A percentile compares a stretch with the other conserved stretches of the same genome.
phyloP scores from a whole-genome alignment of 1,140 invertebrate species.

The Andricus grossulariae region DNA sequence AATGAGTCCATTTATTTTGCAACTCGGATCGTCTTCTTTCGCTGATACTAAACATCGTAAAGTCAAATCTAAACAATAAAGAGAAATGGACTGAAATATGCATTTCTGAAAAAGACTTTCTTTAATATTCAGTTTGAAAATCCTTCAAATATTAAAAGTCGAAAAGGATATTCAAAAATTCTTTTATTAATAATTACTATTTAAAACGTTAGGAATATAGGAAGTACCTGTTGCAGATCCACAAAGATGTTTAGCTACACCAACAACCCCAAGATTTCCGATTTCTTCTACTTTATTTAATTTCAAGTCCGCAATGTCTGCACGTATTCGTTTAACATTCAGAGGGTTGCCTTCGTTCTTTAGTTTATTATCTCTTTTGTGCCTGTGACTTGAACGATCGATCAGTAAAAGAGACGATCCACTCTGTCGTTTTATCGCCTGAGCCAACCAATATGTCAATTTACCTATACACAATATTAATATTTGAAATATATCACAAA shows the following conservation, averaged over 20 bases:
- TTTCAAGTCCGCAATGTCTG: constrained; percentile 84
- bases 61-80: constrained; percentile 79
- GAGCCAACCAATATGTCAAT: constrained; percentile 84
- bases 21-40: constrained; percentile 61
- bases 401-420: constrained; percentile 81
- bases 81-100: not conserved
- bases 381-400: constrained; percentile 86
- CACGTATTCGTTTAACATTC: constrained; percentile 79
- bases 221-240: constrained; percentile 85
- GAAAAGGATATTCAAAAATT: too few relatives aligned
- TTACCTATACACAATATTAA: constrained; percentile 77
- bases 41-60: constrained; percentile 80
- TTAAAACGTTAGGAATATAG: constrained; percentile 21
- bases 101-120: too few relatives aligned
- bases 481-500: constrained; percentile 7
- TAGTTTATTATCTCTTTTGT: constrained; percentile 87
- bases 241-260: constrained; percentile 90
- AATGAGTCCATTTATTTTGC: constrained; percentile 78
- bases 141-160: not conserved
- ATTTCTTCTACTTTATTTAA: constrained; percentile 79
- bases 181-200: constrained; percentile 21
- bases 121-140: constrained; percentile 34
- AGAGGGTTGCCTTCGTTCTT: constrained; percentile 76
- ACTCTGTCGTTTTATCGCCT: constrained; percentile 74
- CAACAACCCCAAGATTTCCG: constrained; percentile 78